phyloP scores from a whole-genome alignment of 2,113 vertebrate species.

The Dipodomys merriami region DNA sequence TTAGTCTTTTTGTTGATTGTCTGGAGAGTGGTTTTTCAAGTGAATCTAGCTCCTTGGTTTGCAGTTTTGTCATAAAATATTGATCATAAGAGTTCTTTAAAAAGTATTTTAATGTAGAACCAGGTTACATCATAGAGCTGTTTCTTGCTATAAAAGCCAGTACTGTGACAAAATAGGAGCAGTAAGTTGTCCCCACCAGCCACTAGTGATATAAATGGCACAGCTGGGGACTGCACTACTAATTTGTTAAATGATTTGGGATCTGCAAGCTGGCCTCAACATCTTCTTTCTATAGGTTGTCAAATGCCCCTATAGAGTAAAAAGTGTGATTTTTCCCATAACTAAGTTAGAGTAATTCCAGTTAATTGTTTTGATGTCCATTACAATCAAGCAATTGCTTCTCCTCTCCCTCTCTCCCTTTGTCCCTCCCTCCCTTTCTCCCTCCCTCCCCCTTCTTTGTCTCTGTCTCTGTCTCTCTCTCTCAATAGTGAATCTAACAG shows the following conservation, averaged over 20 bases:
- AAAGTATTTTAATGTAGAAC: background rate
- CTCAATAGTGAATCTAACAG: background rate
- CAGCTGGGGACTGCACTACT: background rate
- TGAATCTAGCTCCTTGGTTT: background rate
- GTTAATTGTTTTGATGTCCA: background rate
- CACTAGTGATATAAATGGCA: background rate
- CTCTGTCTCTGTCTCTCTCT: background rate
- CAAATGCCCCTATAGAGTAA: background rate
- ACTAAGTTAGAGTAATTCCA: background rate
- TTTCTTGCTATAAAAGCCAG: background rate
- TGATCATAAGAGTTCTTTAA: background rate
- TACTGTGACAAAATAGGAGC: background rate
- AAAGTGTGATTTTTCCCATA: background rate
- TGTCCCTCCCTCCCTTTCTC: background rate
- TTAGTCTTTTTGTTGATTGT: background rate
- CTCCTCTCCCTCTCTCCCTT: background rate
- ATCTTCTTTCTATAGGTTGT: conserved; percentile 25
- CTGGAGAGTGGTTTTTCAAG: background rate
- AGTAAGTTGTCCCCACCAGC: background rate
- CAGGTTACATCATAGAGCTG: background rate
- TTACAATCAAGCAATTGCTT: background rate
- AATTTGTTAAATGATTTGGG: conserved; percentile 35
- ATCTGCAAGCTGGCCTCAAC: conserved; percentile 12
- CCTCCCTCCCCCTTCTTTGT: background rate
- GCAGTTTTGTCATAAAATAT: conserved; percentile 24